Evolutionary conservation across 2,888 invertebrate species (phyloP).

Genomic region (Zele albiditarsus): DNA sequence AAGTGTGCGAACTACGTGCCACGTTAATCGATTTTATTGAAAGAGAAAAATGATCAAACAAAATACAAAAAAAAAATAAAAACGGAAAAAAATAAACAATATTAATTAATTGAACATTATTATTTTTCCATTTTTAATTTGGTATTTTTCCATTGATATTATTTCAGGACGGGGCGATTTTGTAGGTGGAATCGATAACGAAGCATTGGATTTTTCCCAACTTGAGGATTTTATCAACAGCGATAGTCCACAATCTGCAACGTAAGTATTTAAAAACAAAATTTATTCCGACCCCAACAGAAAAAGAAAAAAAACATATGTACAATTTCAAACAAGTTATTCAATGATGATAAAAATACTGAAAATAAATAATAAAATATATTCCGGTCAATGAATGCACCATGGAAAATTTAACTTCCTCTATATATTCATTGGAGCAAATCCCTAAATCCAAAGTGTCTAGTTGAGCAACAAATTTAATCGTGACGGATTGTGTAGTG

Average conservation of each 20-base stretch:
- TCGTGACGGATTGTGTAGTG: slow-evolving; percentile 22
- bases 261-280: slow-evolving; percentile 58
- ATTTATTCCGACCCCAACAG: neutral
- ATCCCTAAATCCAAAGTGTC: slow-evolving; percentile 33
- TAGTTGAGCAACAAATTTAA: slow-evolving; percentile 28
- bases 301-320: neutral
- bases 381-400: slow-evolving; percentile 1
- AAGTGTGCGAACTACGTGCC: slow-evolving; percentile 18
- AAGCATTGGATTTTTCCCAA: slow-evolving; percentile 85
- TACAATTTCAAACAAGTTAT: too few species aligned
- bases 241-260: slow-evolving; percentile 73
- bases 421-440: slow-evolving; percentile 17
- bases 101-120: slow-evolving; percentile 5
- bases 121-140: neutral
- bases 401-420: slow-evolving; percentile 27
- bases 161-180: slow-evolving; percentile 85
- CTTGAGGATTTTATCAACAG: slow-evolving; percentile 92
- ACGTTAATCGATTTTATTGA: slow-evolving; percentile 28
- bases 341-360: neutral
- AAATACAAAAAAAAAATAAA: neutral
- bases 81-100: neutral
- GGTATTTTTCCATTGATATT: slow-evolving; percentile 42
- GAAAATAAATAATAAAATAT: neutral
- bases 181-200: slow-evolving; percentile 90
- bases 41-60: slow-evolving; percentile 24